These are phyloP conservation scores for Heterodera carotae DNA, from an alignment of 1,140 invertebrate species.

Conservation along the genomic window DNA sequence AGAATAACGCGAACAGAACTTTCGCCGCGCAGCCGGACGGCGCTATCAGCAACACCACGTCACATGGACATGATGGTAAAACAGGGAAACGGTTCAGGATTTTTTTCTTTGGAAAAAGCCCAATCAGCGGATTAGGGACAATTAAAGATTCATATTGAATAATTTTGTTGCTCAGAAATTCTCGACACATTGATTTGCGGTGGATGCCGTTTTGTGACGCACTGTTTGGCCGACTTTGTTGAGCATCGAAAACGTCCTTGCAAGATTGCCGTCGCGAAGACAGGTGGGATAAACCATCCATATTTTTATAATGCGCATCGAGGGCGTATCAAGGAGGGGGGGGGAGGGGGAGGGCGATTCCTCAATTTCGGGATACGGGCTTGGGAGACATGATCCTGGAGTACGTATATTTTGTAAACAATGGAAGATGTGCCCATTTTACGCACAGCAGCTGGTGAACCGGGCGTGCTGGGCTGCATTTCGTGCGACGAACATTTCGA, in stretches of 20 bases:
- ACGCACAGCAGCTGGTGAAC: conserved; percentile 31
- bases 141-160: too few relatives aligned
- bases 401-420: conserved; percentile 2
- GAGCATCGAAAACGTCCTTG: conserved; percentile 38
- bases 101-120: not conserved
- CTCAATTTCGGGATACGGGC: too few relatives aligned
- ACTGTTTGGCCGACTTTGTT: conserved; percentile 30
- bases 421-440: conserved; percentile 7
- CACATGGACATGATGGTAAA: not conserved
- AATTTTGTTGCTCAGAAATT: too few relatives aligned
- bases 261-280: conserved; percentile 20
- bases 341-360: too few relatives aligned
- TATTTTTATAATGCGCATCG: too few relatives aligned
- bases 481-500: conserved; percentile 35
- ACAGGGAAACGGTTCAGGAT: not conserved
- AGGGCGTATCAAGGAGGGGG: too few relatives aligned
- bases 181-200: conserved; percentile 40
- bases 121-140: too few relatives aligned
- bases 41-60: not conserved
- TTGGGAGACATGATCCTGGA: too few relatives aligned
- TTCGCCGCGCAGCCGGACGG: not conserved
- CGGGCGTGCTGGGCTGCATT: conserved; percentile 31
- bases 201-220: conserved; percentile 37
- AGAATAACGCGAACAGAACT: not conserved
- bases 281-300: too few relatives aligned